Evolutionary conservation across 2,888 invertebrate genomes (phyloP).

Genomic region (Tenthredo amoena): DNA sequence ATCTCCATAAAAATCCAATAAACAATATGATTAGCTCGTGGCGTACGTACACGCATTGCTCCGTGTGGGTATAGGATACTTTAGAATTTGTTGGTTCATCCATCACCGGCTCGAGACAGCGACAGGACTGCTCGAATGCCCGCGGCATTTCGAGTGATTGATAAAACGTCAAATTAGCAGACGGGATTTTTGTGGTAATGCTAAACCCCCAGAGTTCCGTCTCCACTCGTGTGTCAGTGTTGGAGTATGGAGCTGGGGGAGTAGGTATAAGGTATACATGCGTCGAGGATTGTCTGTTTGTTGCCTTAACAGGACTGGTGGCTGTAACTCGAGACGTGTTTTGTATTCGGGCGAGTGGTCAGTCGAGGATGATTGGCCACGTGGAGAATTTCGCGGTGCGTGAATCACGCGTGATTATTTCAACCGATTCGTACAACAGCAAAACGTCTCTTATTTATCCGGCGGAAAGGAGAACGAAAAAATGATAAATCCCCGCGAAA

Average conservation of each 20-base stretch:
- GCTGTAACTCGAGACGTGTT: slow-evolving; percentile 22
- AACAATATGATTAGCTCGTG: slow-evolving; percentile 67
- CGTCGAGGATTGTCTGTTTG: slow-evolving; percentile 15
- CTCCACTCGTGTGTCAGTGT: neutral
- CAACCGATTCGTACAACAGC: neutral
- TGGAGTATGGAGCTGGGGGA: neutral
- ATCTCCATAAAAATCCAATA: slow-evolving; percentile 72
- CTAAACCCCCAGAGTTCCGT: slow-evolving; percentile 36
- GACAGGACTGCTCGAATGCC: slow-evolving; percentile 59
- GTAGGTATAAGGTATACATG: neutral
- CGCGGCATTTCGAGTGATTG: slow-evolving; percentile 68
- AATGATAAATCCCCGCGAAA: neutral
- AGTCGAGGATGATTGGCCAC: neutral
- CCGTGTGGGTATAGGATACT: neutral
- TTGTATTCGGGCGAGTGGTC: slow-evolving; percentile 33
- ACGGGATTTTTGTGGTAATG: slow-evolving; percentile 63
- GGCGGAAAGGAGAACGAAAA: neutral
- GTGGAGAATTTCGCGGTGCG: neutral
- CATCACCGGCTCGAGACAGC: slow-evolving; percentile 64
- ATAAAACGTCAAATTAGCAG: slow-evolving; percentile 75
- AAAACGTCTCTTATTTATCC: neutral
- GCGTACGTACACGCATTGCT: slow-evolving; percentile 31
- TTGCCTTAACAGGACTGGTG: slow-evolving; percentile 30
- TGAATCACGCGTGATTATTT: neutral
- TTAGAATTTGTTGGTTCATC: slow-evolving; percentile 65